Evolutionary conservation across 2,888 invertebrate species (phyloP).

Genomic region (Diplolepis rosae): DNA sequence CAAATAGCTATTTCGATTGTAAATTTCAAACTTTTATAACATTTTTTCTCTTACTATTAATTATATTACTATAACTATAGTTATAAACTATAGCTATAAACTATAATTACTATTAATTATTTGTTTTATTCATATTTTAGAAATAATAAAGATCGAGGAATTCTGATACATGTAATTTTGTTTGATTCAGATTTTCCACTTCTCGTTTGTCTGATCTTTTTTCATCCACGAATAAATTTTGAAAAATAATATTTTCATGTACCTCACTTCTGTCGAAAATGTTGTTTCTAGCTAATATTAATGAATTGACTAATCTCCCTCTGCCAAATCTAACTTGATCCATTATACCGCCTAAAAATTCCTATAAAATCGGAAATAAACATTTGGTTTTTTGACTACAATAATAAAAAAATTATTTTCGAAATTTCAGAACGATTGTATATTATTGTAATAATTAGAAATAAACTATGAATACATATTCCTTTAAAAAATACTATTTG

Average conservation of each 20-base stretch:
- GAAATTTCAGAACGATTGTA: background rate
- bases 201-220: background rate
- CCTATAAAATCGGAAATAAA: constrained; percentile 64
- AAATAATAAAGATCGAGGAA: background rate
- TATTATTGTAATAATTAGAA: too few species aligned
- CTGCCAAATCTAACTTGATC: constrained; percentile 68
- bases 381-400: constrained; percentile 15
- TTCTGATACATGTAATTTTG: background rate
- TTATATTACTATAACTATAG: too few species aligned
- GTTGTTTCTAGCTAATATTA: constrained; percentile 68
- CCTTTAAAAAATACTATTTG: too few species aligned
- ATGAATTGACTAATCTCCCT: constrained; percentile 70
- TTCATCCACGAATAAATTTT: background rate
- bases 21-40: too few species aligned
- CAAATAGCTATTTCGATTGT: too few species aligned
- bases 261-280: constrained; percentile 67
- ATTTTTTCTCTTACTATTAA: too few species aligned
- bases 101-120: too few species aligned
- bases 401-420: background rate
- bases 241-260: constrained; percentile 45
- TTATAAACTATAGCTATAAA: too few species aligned
- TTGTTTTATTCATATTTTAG: too few species aligned
- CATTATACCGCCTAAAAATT: constrained; percentile 64
- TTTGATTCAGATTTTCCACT: background rate
- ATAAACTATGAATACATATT: too few species aligned